phyloP scores from a whole-genome alignment of 2,888 invertebrate genomes.

The Podabrus alpinus region DNA sequence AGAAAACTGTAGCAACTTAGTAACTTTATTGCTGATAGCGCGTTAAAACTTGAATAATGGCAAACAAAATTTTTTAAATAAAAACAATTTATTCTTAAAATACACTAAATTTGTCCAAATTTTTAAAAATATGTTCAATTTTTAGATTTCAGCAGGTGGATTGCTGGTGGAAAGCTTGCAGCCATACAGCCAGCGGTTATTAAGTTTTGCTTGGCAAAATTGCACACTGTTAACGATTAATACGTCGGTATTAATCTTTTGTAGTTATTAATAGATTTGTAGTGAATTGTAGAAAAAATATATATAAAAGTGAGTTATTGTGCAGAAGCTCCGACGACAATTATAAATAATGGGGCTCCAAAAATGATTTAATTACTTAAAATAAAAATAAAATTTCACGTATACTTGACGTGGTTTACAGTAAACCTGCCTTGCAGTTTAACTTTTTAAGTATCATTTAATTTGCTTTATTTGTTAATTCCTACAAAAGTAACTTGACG shows the following conservation, averaged over 20 bases:
- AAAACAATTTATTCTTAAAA: background rate
- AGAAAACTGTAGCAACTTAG: slow-evolving; percentile 3
- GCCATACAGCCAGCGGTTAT: background rate
- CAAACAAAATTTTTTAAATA: background rate
- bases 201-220: background rate
- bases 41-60: background rate
- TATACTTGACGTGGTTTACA: background rate
- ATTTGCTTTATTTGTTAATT: background rate
- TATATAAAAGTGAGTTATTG: background rate
- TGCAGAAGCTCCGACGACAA: background rate
- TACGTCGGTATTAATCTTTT: background rate
- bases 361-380: background rate
- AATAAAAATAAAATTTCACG: too few species aligned
- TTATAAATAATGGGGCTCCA: background rate
- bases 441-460: background rate
- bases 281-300: background rate
- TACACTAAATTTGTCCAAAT: background rate
- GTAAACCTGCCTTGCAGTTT: background rate
- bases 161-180: background rate
- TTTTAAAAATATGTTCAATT: background rate
- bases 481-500: background rate
- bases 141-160: too few species aligned
- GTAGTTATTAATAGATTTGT: background rate
- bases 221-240: background rate
- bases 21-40: slow-evolving; percentile 4